Conservation (phyloP, 1,140 invertebrate species). For the Calephelis nemesis region DNA sequence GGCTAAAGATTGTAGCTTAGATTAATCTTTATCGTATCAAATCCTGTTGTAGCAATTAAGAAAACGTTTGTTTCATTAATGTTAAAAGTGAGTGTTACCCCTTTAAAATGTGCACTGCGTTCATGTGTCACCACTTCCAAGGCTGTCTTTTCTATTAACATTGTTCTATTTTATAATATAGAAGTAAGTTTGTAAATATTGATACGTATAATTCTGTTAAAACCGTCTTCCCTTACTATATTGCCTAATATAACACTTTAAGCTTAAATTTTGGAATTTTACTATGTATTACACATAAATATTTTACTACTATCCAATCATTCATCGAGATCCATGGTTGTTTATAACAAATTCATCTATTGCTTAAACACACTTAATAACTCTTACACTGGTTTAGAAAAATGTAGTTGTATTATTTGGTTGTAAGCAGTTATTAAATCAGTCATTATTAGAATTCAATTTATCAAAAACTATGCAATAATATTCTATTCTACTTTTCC, state of each 20-base stretch:
- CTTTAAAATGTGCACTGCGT: slow-evolving; percentile 5
- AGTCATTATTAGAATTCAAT: no score
- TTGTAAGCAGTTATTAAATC: no score
- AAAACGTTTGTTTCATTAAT: slow-evolving; percentile 9
- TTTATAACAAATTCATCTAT: no score
- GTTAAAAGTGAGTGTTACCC: slow-evolving; percentile 4
- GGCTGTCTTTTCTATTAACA: slow-evolving; percentile 13
- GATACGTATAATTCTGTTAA: slow-evolving; percentile 12
- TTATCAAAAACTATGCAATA: no score
- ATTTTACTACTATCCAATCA: neutral
- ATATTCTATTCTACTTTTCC: no score
- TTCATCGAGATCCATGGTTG: neutral
- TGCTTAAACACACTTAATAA: no score
- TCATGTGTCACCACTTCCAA: slow-evolving; percentile 1
- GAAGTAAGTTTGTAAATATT: slow-evolving; percentile 10
- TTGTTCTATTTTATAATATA: slow-evolving; percentile 9
- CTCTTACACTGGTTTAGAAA: no score
- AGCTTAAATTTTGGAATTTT: neutral
- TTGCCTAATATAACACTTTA: slow-evolving; percentile 14
- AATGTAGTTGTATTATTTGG: no score
- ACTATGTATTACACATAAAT: neutral
- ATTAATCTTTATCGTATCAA: slow-evolving; percentile 23
- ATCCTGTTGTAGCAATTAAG: slow-evolving; percentile 10
- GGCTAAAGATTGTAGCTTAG: slow-evolving; percentile 21
- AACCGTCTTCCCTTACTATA: slow-evolving; percentile 17